Percentiles rank a stretch among this genome's conserved stretches.
Conservation (phyloP, 2,888 invertebrate genomes). For the Cotesia congregata region DNA sequence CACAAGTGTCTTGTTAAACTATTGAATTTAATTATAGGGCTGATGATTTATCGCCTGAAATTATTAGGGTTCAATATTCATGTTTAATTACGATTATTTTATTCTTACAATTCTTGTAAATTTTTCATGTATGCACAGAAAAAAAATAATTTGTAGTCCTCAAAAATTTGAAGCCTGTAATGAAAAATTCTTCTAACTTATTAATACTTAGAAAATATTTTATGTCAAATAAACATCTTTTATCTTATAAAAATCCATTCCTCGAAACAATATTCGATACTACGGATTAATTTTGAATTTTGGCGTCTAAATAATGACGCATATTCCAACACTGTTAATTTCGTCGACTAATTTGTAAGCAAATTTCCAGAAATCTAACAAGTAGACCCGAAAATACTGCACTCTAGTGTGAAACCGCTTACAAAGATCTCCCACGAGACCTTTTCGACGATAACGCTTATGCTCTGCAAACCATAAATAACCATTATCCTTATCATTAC, state of each 20-base stretch:
- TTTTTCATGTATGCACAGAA: background rate
- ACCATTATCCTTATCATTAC: no score
- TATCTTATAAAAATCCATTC: background rate
- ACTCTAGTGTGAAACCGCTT: no score
- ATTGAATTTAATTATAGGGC: constrained; percentile 22
- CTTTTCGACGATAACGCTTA: no score
- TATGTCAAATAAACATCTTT: background rate
- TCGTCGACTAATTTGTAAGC: no score
- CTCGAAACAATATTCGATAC: background rate
- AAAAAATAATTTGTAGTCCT: background rate
- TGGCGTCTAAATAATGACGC: no score
- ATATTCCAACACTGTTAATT: no score
- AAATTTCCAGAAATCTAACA: no score
- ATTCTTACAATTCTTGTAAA: background rate
- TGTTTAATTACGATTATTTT: background rate
- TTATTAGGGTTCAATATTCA: background rate
- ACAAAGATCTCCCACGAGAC: no score
- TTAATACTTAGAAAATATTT: background rate
- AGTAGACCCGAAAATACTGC: no score
- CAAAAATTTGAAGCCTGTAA: no score
- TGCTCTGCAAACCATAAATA: no score
- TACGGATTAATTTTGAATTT: background rate
- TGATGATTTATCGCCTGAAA: background rate
- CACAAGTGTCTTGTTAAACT: constrained; percentile 46
- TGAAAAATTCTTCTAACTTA: no score